These are phyloP conservation scores for Caradrina kadenii DNA, from an alignment of 2,888 invertebrate species.

Conservation along the genomic window DNA sequence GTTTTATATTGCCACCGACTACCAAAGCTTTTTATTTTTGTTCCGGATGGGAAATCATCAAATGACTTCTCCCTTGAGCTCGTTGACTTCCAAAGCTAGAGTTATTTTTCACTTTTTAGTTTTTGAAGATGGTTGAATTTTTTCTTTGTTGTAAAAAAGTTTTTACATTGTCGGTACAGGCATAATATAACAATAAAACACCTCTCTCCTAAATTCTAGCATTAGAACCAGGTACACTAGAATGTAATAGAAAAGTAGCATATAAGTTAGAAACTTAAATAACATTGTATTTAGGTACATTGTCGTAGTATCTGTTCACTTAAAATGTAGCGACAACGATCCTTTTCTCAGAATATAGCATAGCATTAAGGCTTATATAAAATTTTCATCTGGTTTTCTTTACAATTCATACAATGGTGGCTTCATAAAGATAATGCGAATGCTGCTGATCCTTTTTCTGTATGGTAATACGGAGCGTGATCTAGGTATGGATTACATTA, in stretches of 20 bases:
- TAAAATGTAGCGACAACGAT: conserved; percentile 20
- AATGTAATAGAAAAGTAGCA: conserved; percentile 36
- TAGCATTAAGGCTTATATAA: conserved; percentile 30
- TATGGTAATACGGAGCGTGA: conserved; percentile 37
- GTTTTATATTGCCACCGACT: too few relatives aligned
- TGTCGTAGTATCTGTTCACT: conserved; percentile 24
- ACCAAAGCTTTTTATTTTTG: too few relatives aligned
- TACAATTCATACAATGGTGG: conserved; percentile 54
- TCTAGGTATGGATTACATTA: conserved; percentile 33
- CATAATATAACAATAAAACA: background rate
- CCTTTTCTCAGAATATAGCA: conserved; percentile 31
- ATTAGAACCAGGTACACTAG: conserved; percentile 7
- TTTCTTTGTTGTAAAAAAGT: too few relatives aligned
- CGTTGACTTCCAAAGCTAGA: too few relatives aligned
- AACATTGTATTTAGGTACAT: conserved; percentile 20
- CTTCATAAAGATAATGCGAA: conserved; percentile 56
- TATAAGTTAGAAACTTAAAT: conserved; percentile 33
- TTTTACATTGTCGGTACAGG: too few relatives aligned
- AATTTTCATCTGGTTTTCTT: conserved; percentile 48
- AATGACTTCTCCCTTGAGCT: too few relatives aligned
- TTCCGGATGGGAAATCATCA: too few relatives aligned
- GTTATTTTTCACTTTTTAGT: too few relatives aligned
- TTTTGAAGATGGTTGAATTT: too few relatives aligned
- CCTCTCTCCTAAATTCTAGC: background rate
- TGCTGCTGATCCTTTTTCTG: conserved; percentile 37